phyloP scores from a whole-genome alignment of 2,797 vertebrate species.

The Sandelia bainsii region DNA sequence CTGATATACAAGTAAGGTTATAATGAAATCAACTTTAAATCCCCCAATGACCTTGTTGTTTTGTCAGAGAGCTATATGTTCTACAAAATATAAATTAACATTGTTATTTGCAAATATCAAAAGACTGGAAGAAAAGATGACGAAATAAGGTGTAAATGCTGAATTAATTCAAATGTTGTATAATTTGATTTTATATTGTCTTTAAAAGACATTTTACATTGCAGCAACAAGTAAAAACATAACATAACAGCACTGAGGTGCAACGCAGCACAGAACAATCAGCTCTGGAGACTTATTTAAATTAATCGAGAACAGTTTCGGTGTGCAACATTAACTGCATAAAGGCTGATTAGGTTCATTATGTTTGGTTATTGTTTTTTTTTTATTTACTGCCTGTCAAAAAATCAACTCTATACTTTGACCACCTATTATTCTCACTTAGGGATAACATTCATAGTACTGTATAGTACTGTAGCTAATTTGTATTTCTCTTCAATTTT shows the following conservation, averaged over 20 bases:
- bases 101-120: constrained; percentile 27
- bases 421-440: neutral
- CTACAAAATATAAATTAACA: constrained; percentile 22
- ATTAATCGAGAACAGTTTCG: neutral
- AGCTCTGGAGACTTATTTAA: neutral
- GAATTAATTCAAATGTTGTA: constrained; percentile 4
- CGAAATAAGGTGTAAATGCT: constrained; percentile 32
- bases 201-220: constrained; percentile 1
- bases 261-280: neutral
- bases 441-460: neutral
- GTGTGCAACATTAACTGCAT: constrained; percentile 1
- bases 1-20: neutral
- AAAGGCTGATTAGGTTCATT: neutral
- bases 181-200: constrained; percentile 8
- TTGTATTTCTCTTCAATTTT: too few relatives aligned
- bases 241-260: neutral
- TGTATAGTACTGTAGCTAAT: too few relatives aligned
- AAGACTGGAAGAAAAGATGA: constrained; percentile 23
- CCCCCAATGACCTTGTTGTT: constrained; percentile 12
- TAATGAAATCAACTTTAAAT: constrained; percentile 13
- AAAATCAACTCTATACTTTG: neutral
- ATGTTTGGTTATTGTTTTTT: neutral
- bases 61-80: constrained; percentile 15
- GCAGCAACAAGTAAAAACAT: neutral
- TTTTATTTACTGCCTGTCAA: neutral